Base-by-base conservation (phyloP, 2,888 invertebrate species). In the Actias luna region DNA sequence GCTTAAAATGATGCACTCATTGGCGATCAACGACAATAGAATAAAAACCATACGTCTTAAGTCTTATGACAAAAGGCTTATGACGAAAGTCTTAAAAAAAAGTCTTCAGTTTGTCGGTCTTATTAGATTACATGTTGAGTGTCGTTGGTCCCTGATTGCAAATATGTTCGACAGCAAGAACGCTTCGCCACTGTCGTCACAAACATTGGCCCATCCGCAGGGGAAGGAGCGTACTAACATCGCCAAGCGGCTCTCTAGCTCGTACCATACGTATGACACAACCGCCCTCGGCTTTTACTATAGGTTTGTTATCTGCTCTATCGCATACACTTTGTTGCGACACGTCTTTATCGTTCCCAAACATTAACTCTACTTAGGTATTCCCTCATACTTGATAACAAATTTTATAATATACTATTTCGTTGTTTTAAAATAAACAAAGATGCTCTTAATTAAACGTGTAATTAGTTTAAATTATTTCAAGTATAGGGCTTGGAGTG, bases 151-250 rank as follows among this genome's bases (percentile, higher is more conserved):
- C 46, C 46, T 46, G 46, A 46, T 22, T 22, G 22, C 22, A 46
- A 29, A 31, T 64, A 31, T 82, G 79, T 77, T 79, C 73, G 78
- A 72, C 89, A 89, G 87, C 84, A 87, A 85, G 82, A 82, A 85
- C 72, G 86, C 73, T 65, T 92, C 93, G 68, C 93, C 93, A 79
- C 80, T 88, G 77, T 86, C 89, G 67, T 85, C 88, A 68, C 88
- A 90, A 76, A 85, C 82, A 65, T 76, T 85, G 78, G 77, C 77
- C 74, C 77, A 55, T 69, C 62, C 79, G 63, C 80, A 75, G 64
- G 71, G 74, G 71, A 75, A 72, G 75, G 80, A 78, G 70, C 82
- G 83, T 65, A 74, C 76, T 71, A 70, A 75, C 77, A 77, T 76
- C 72, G 75, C 75, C 67, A 69, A 80, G 71, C 79, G 77, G 65